Percentiles rank a stretch among this genome's conserved stretches.
These are phyloP conservation scores for Salvator merianae DNA, from an alignment of 2,113 vertebrate species.

Conservation along the genomic window DNA sequence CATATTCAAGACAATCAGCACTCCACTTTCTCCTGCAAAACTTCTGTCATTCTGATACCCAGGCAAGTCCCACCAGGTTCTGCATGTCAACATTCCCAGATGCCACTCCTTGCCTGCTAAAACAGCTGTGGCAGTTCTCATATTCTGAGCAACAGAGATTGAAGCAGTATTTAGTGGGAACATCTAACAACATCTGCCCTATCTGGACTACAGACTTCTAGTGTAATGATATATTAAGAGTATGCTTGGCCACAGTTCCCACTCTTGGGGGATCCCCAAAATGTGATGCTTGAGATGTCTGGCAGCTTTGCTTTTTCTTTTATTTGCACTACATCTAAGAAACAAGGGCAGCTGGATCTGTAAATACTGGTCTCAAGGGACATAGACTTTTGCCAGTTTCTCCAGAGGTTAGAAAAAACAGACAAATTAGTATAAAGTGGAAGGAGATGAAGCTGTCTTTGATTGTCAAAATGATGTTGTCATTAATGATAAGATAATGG, in stretches of 20 bases:
- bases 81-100: no score
- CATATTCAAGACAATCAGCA: no score
- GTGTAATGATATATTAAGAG: neutral
- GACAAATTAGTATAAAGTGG: neutral
- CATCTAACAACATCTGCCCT: no score
- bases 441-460: neutral
- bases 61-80: no score
- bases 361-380: neutral
- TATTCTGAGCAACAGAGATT: no score
- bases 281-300: neutral
- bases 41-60: no score
- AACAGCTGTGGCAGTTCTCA: no score
- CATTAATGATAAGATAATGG: neutral
- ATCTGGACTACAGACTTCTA: neutral
- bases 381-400: neutral
- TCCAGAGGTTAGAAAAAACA: neutral
- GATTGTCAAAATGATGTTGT: neutral
- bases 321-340: neutral
- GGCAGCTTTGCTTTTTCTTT: neutral
- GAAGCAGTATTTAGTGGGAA: no score
- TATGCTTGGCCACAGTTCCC: neutral
- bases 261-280: no score
- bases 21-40: no score
- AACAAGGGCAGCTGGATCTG: neutral
- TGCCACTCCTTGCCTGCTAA: no score